These are phyloP conservation scores for Odontomyia ornata DNA, from an alignment of 2,888 invertebrate species.

Conservation along the genomic window DNA sequence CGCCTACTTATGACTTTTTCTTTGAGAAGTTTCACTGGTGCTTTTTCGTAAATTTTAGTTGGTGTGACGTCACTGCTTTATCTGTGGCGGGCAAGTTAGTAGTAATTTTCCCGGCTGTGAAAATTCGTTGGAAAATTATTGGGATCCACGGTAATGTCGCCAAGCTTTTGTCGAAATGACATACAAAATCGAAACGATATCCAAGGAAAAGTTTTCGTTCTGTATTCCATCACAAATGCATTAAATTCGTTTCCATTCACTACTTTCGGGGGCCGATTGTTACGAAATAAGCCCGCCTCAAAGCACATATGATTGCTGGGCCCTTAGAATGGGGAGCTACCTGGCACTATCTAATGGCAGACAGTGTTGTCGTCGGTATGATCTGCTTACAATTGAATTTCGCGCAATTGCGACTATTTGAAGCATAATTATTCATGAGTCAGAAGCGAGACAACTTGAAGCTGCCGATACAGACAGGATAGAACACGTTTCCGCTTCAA, in stretches of 20 bases:
- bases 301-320: no score
- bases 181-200: no score
- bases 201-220: no score
- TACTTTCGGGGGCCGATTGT: no score
- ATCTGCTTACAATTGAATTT: neutral
- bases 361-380: neutral
- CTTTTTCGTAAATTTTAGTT: constrained; percentile 18
- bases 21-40: neutral
- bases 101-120: constrained; percentile 2
- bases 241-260: no score
- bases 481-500: constrained; percentile 41
- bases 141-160: no score
- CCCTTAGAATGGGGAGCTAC: neutral
- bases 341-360: neutral
- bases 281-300: no score
- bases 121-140: neutral
- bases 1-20: constrained; percentile 23
- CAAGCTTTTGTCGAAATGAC: no score
- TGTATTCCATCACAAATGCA: no score
- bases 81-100: constrained; percentile 1
- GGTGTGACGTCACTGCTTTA: constrained; percentile 33
- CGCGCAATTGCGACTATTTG: neutral
- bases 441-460: constrained; percentile 1
- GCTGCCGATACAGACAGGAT: constrained; percentile 38
- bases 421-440: constrained; percentile 29